Base-by-base conservation (phyloP, 2,888 invertebrate species). In the Deilephila elpenor region DNA sequence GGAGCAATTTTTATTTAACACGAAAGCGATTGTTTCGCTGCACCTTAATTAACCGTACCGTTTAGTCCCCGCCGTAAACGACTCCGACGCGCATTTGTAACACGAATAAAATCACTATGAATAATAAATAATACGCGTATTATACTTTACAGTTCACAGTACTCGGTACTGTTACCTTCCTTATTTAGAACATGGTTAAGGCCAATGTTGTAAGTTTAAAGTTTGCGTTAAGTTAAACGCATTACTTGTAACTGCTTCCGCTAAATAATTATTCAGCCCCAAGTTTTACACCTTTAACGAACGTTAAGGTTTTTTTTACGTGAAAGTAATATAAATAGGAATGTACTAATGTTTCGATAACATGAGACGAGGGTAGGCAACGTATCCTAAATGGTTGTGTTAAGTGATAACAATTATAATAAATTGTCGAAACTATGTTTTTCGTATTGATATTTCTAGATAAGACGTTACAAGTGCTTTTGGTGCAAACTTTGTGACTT, bases 1-100 rank as follows among this genome's bases (percentile, higher is more conserved):
- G 88, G 80, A 83, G 87, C 86, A 84, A 89, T 91, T 93, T 92
- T 93, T 92, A 91, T 88, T 88, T 88, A 83, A 90, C 90, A 89
- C 89, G 87, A 88, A 84, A 78, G 82, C 84, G 92, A 93, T 93
- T 83, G 75, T 87, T 93, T 93, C 93, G 84, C 75, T 75, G 72
- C 79, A 72, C 70, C 34, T 87, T 90, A 91, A 93, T 93, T 93
- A 92, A 90, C 86, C 85, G 84, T 86, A 88, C 89, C 90, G 89
- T 93, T 93, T 93, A 93, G 92, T 91, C 88, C 85, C 83, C 77
- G 82, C 79, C 82, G 84, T 90, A 88, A 91, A 87, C 87, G 88
- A 84, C 86, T 86, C 83, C 80, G 83, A 77, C 77, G 78, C 79
- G 77, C 79, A 78, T 84, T 83, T 80, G 78, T 77, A 75, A 83